Base-by-base conservation (phyloP, 37 sponge, comb jelly and placozoan genomes). In the Halisarca cf. caerulea region DNA sequence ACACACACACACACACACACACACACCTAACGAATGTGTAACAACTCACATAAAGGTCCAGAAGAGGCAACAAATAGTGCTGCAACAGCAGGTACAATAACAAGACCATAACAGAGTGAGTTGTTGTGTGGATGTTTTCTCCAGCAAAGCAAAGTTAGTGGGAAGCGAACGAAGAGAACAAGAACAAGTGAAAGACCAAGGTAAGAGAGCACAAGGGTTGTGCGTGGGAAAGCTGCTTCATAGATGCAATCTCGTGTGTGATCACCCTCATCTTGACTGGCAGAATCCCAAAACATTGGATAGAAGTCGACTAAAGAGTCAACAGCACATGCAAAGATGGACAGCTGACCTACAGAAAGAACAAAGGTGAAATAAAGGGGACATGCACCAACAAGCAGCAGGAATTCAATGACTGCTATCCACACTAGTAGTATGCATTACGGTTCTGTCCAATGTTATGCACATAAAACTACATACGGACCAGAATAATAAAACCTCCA, bases 231-330 rank as follows among this genome's bases (percentile, higher is more conserved):
- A n/a, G 77, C 77, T 74, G 77, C 77, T 37, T 74, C 77, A 41
- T 3, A 74, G n/a, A 43, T 21, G 36, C 77, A 74, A 15, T 62
- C 18, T 23, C 30, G 6, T 7, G 15, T 4, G 2, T 14, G 45
- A 36, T 44, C 45, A 1, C 3, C 4, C 24, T 40, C 45, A 74
- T 40, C 72, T 20, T 5, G 18, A 24, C 77, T 23, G 33, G 20
- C 33, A 25, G 45, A 43, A 20, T n/a, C 36, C 77, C 77, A 74
- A 38, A 74, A 74, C 42, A 74, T 74, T 40, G 77, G 77, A 74
- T 74, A 74, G 25, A 40, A 74, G 42, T 74, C 77, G 1, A 2
- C 21, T 40, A 37, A n/a, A 0, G 45, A n/a, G 21, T 15, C 24
- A 3, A 74, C 77, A 36, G 43, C 23, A 44, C 77, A 74, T 1